Evolutionary conservation across 2,113 vertebrate genomes (phyloP), one percentile per base, ranked within the genome.

Genomic region (Gobiocypris rarus): DNA sequence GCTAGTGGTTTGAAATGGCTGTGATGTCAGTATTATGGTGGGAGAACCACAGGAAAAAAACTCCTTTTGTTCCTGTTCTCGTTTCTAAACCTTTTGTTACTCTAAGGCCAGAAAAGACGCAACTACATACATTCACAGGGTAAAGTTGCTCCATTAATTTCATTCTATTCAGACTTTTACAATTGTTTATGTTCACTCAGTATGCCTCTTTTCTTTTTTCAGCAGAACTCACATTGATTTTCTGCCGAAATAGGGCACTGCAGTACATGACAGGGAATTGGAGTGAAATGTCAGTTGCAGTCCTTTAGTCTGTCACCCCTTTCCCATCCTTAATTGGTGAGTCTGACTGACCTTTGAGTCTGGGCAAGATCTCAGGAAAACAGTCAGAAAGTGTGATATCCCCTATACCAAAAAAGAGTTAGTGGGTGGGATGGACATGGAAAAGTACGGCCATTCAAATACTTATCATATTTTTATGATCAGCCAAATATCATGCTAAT

Each of bases 1-100:
- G 85, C 85, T 83, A 77, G 81, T 70, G 48, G 67, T 78, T 89
- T 89, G 67, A 82, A 85, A 83, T 17, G 24, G 56, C 54, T 26
- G 22, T 14, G 4, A 4, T 43, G 22, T 22, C 45, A 80, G 56
- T 38, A 1, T 17, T 78, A 41, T 45, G 22, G 28, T 34, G 52
- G 19, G n/a, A 78, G 38, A 63, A 43, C n/a, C 4, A 28, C 38
- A 45, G n/a, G 63, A 43, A 77, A 38, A 77, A 38, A 63, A 17
- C 15, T 79, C 8, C 14, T 78, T 6, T 14, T 45, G 76, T 79
- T 45, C 24, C n/a, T 10, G 38, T 11, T 63, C 22, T 45, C 6
- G 0, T 24, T 73, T 45, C n/a, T 15, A 43, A 45, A 71, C 41
- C 31, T 70, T n/a, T 70, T 48, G 41, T 73, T 73, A 26, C 38